These are phyloP conservation scores for Strongylocentrotus purpuratus DNA, from an alignment of 35 echinoderm and acorn worm species.

Conservation along the genomic window DNA sequence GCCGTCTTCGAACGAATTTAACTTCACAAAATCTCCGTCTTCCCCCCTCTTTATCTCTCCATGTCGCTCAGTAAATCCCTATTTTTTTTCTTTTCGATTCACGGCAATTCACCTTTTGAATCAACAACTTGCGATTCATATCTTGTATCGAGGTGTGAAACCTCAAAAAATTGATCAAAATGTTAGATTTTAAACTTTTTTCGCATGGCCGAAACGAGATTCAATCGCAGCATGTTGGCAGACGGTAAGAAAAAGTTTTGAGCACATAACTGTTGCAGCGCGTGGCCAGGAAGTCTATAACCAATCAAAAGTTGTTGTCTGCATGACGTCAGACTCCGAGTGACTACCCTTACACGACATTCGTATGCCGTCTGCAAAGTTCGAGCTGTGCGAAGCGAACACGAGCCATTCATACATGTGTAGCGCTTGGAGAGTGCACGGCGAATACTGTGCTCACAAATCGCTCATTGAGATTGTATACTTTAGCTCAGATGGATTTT, in stretches of 20 bases:
- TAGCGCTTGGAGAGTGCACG: background rate
- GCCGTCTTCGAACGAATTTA: background rate
- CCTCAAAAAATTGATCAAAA: background rate
- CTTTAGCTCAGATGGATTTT: background rate
- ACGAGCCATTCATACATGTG: background rate
- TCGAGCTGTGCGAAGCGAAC: background rate
- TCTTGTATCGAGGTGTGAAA: background rate
- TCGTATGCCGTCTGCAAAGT: background rate
- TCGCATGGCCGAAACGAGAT: background rate
- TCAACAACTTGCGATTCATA: background rate
- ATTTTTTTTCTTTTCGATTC: background rate
- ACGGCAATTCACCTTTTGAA: constrained; percentile 6
- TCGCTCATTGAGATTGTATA: background rate
- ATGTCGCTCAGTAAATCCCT: background rate
- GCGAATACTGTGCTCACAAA: no score
- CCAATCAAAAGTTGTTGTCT: background rate
- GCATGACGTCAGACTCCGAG: background rate
- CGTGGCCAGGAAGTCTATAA: background rate
- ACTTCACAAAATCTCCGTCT: background rate
- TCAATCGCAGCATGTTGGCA: background rate
- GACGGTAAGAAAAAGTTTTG: background rate
- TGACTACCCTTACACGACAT: background rate
- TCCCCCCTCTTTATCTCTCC: background rate
- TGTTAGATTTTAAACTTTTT: background rate
- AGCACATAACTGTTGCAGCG: background rate